Base-by-base conservation (phyloP, 2,888 invertebrate species). In the Pyrrhia umbra region DNA sequence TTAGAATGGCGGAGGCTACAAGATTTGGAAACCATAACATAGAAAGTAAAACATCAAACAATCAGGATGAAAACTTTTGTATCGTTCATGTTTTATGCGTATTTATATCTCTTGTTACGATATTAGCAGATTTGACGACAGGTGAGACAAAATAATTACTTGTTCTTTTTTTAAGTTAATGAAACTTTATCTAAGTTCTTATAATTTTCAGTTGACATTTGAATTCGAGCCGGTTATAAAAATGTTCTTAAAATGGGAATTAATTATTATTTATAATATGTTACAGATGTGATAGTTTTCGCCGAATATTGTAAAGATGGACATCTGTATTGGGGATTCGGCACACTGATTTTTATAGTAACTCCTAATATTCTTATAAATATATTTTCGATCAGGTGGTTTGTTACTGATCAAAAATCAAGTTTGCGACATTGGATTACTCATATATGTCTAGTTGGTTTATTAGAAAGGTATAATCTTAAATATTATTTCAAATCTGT, bases 301-400 rank as follows among this genome's bases (percentile, higher is more conserved):
- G 92, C 95, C 47, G 95, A 95, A 88, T 96, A 96, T 85, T 95
- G 95, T 78, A 92, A 93, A 79, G 90, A 93, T 89, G 95, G 95
- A 66, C 92, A 95, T 77, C 83, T 92, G 45, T 91, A 92, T 79
- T 96, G 96, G 96, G 96, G 95, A 54, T 85, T 95, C 45, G 92
- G 94, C 25, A 96, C 96, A 55, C 84, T 95, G 50, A 86, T 93
- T 69, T 94, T 96, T 77, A 95, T 95, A 74, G 70, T 96, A 42
- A 87, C 95, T 61, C 96, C 96, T 46, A 95, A 96, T 80, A 86
- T 95, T 71, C 86, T 96, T 68, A 95, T 96, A 39, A 96, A 96
- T 82, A 88, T 95, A 78, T 95, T 96, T 88, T 96, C 96, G 59
- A 86, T 96, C 80, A 90, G 96, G 84, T 96, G 96, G 96, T 93